Base-by-base conservation (phyloP, 1,140 invertebrate genomes). In the Drosophila nasuta region DNA sequence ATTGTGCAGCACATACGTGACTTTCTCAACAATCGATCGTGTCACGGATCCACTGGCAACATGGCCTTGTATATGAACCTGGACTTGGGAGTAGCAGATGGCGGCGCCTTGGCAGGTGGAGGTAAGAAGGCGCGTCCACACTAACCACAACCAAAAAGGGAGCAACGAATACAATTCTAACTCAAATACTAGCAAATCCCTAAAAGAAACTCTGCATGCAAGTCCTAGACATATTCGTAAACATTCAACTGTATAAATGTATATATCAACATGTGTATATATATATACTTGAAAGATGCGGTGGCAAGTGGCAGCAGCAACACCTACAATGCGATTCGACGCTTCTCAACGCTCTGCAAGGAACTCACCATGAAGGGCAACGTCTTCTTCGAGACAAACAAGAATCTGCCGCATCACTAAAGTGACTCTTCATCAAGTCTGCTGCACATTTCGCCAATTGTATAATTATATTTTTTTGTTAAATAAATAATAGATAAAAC, bases 1-100 rank as follows among this genome's bases (percentile, higher is more conserved):
- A 98, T 99, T 85, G 97, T 98, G 4, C 97, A 98, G 93, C 97
- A 98, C 92, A 98, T 98, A 85, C 94, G 96, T 90, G 97, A 98
- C 93, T 95, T 96, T 79, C 91, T 96, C 71, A 95, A 93, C 79
- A 95, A 95, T 79, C 93, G 95, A 15, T 86, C 91, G 6, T 79
- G 74, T 10, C 75, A 77, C 41, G 88, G 88, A 6, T 92, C 91
- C 3, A 85, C 91, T 11, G 70, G 75, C 4, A 92, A 91, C 11
- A 86, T 92, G 73, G 73, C 77, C 3, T 60, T 92, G 13, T 86
- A 79, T 52, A 82, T 91, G 81, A 91, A 92, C 15, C 45, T 88
- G 52, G 90, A 91, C 56, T 25, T 85, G 15, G 72, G 79, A 63
- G 69, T 3, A 41, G 64, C 11, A 38, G 35, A 38, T 38, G 35